Conservation (phyloP, 92 coral and sea anemone species). For the Montipora capitata region DNA sequence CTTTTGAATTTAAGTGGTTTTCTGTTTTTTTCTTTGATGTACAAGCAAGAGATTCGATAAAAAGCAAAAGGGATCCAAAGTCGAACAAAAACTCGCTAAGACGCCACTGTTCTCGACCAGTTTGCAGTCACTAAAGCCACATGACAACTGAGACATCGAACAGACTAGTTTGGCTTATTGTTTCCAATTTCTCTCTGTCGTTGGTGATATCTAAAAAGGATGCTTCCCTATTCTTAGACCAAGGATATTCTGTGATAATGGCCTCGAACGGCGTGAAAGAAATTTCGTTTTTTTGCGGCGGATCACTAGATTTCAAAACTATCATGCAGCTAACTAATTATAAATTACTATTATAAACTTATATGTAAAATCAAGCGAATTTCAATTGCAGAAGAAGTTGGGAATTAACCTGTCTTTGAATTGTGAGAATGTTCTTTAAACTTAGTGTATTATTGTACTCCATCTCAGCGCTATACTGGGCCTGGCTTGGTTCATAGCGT, state of each 20-base stretch:
- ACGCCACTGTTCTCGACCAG: slow-evolving; percentile 18
- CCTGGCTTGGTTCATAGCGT: too few species aligned
- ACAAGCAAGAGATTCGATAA: slow-evolving; percentile 33
- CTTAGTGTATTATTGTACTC: slow-evolving; percentile 8
- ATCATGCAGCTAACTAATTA: slow-evolving; percentile 23
- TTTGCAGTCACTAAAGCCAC: not conserved
- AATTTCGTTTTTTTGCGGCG: not conserved
- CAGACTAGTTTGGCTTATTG: not conserved
- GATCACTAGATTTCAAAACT: slow-evolving; percentile 28
- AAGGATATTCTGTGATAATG: not conserved
- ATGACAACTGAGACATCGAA: too few species aligned
- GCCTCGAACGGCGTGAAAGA: slow-evolving; percentile 6
- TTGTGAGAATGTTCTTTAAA: slow-evolving; percentile 41
- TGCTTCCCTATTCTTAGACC: slow-evolving; percentile 26
- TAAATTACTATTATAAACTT: slow-evolving; percentile 6
- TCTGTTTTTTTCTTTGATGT: slow-evolving; percentile 13
- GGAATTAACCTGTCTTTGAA: slow-evolving; percentile 14
- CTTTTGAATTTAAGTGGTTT: slow-evolving; percentile 25
- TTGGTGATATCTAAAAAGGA: slow-evolving; percentile 33
- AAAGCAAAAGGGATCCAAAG: slow-evolving; percentile 3
- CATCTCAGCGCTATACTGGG: too few species aligned
- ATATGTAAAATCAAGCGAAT: slow-evolving; percentile 34
- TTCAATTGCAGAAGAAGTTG: slow-evolving; percentile 54
- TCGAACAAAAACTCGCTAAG: slow-evolving; percentile 32
- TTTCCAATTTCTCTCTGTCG: slow-evolving; percentile 13